Percentiles rank a stretch among this genome's conserved stretches.
Evolutionary conservation across 2,797 vertebrate genomes (phyloP).

Genomic region (Lagocephalus sceleratus): DNA sequence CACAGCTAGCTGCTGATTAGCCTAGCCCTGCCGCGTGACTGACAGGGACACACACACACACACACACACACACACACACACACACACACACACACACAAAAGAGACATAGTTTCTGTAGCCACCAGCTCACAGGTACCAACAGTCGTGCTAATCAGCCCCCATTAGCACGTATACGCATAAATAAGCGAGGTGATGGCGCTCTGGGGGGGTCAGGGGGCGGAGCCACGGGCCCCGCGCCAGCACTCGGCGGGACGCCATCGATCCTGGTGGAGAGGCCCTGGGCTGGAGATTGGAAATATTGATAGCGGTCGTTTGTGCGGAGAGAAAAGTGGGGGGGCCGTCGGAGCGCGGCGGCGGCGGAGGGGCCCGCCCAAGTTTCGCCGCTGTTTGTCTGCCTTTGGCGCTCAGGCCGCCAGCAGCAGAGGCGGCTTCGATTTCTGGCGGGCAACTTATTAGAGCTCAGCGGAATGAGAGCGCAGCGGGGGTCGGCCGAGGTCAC

Average conservation of each 20-base stretch:
- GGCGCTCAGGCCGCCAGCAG: conserved; percentile 43
- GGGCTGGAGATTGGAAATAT: conserved; percentile 73
- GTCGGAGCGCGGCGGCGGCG: conserved; percentile 36
- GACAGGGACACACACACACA: conserved; percentile 39
- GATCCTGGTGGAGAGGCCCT: conserved; percentile 57
- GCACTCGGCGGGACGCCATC: conserved; percentile 62
- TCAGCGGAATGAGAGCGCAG: conserved; percentile 51
- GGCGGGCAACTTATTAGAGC: conserved; percentile 60
- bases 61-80: conserved; percentile 14
- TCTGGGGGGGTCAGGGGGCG: conserved; percentile 29
- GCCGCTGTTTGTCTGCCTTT: conserved; percentile 62
- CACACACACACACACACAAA: conserved; percentile 1
- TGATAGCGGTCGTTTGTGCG: conserved; percentile 68
- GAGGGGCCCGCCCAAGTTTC: conserved; percentile 49
- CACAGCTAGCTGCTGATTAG: conserved; percentile 69
- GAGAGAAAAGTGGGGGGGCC: conserved; percentile 23
- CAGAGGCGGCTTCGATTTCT: conserved; percentile 61
- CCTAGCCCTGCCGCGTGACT: conserved; percentile 63
- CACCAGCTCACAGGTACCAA: conserved; percentile 5
- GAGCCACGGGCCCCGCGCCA: conserved; percentile 56
- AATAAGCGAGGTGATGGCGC: conserved; percentile 39
- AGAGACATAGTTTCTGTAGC: conserved; percentile 13
- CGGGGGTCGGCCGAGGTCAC: conserved; percentile 32
- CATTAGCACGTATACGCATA: background rate
- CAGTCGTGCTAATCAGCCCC: conserved; percentile 17